Base-by-base conservation (phyloP, 2,797 vertebrate species). In the Galaxias olidus region DNA sequence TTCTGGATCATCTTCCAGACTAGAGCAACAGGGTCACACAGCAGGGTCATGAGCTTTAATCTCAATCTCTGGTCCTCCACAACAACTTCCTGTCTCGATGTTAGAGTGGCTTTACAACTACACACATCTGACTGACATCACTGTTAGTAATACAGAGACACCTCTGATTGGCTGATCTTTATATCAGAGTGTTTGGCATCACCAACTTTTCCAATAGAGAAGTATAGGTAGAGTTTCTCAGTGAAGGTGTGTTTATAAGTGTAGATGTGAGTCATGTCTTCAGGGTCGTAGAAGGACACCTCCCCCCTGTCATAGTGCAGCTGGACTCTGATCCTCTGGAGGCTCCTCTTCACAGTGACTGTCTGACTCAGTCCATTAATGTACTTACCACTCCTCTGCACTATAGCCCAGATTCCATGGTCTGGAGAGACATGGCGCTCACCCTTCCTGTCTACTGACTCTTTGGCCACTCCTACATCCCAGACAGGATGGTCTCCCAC, bases 201-300 rank as follows among this genome's bases (percentile, higher is more conserved):
- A 50, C 48, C 48, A 15, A 13, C 48, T 9, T 54, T 46, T 40
- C 41, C 41, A 57, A 57, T n/a, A 43, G 15, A 10, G 45, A 68
- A 61, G 43, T 41, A 62, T 18, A 59, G 59, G n/a, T n/a, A n/a
- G n/a, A n/a, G 9, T 18, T 30, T 56, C 43, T 44, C 59, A n/a
- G 52, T 68, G 15, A 68, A 68, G 5, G 18, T 56, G 52, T 19
- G 15, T n/a, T 50, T 56, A 18, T 61, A 61, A 18, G 51, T 56
- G 51, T 11, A 56, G 15, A 61, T 54, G 11, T 15, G 59, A 8
- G n/a, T 40, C 66, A 55, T 61, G 59, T n/a, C n/a, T n/a, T 12
- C 41, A 50, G 59, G n/a, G n/a, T n/a, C n/a, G n/a, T n/a, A 68
- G 40, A 68, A 68, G 0, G 52, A 54, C 50, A 68, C 52, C 11